These are phyloP conservation scores for Cerceris rybyensis DNA, from an alignment of 2,888 invertebrate species.

Conservation along the genomic window DNA sequence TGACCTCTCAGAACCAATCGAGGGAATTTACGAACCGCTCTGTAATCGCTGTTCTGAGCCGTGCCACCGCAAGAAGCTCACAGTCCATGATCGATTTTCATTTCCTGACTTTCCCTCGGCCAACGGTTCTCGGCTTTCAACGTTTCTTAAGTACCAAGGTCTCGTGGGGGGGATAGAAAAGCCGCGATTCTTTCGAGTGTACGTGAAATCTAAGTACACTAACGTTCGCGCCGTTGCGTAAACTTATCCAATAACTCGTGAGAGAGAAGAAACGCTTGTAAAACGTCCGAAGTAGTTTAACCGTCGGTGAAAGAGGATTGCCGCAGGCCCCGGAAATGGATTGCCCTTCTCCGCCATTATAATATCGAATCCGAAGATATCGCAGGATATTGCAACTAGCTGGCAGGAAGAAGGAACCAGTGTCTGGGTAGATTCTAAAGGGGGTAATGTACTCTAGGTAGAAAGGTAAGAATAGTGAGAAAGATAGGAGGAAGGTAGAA, in stretches of 20 bases:
- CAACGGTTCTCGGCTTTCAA: background rate
- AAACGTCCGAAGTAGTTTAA: too few species aligned
- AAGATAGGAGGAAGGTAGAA: background rate
- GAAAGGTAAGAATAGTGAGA: background rate
- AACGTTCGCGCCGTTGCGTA: too few species aligned
- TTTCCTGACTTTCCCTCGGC: conserved; percentile 23
- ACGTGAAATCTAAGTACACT: too few species aligned
- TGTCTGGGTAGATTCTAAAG: conserved; percentile 18
- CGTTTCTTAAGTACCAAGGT: background rate
- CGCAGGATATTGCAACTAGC: conserved; percentile 48
- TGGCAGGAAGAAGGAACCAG: conserved; percentile 30
- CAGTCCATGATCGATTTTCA: conserved; percentile 24
- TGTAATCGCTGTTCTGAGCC: conserved; percentile 27
- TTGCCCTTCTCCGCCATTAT: conserved; percentile 45
- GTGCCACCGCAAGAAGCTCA: conserved; percentile 12
- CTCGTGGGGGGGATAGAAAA: too few species aligned
- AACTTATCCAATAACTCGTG: too few species aligned
- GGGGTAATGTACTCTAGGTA: background rate
- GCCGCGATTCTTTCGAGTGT: too few species aligned
- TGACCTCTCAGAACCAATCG: conserved; percentile 35
- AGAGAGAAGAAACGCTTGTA: too few species aligned
- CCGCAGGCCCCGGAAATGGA: conserved; percentile 43
- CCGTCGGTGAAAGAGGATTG: conserved; percentile 9
- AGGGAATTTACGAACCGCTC: conserved; percentile 39
- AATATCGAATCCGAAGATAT: conserved; percentile 52